Base-by-base conservation (phyloP, 2,797 vertebrate genomes). In the Coluber constrictor region DNA sequence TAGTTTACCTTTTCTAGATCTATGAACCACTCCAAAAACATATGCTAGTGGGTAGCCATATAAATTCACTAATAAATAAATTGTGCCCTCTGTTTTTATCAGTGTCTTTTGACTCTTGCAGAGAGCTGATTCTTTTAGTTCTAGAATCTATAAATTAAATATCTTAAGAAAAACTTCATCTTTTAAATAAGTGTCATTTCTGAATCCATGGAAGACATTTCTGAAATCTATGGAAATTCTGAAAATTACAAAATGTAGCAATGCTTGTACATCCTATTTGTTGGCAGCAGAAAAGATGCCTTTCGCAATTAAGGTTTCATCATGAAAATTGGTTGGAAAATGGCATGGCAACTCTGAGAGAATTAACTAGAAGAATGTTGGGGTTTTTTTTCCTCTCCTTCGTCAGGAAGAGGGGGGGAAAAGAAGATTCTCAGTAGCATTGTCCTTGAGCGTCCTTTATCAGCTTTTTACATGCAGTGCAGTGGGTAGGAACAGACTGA, bases 381-480 rank as follows among this genome's bases (percentile, higher is more conserved):
- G 8, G n/a, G n/a, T n/a, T 5, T 27, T 51, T 88, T 59, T 29
- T 9, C 1, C 8, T 20, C 20, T 55, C 57, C 9, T 70, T 90
- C 16, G 0, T 13, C 18, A 79, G 32, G 25, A 29, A 32, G 56
- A 29, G 61, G 60, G 25, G 5, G 2, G 5, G 5, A 20, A 5
- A 15, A 20, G 51, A 23, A 87, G 55, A 91, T 87, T 86, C 51
- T 13, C 51, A 91, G 60, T 27, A 88, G 3, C 66, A 0, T 61
- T 56, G 96, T 94, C 96, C 96, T 96, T 96, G 95, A 94, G 91
- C 7, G 94, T 96, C 96, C 96, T 96, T 96, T 66, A 88, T 87
- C 91, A 56, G 93, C 87, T 94, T 90, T 92, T 92, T 90, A 89
- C 95, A 91, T 1, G 60, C 95, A 92, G 90, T 2, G 88, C 96